These are phyloP conservation scores for Gymnocypris eckloni DNA, from an alignment of 2,797 vertebrate species.

Conservation along the genomic window DNA sequence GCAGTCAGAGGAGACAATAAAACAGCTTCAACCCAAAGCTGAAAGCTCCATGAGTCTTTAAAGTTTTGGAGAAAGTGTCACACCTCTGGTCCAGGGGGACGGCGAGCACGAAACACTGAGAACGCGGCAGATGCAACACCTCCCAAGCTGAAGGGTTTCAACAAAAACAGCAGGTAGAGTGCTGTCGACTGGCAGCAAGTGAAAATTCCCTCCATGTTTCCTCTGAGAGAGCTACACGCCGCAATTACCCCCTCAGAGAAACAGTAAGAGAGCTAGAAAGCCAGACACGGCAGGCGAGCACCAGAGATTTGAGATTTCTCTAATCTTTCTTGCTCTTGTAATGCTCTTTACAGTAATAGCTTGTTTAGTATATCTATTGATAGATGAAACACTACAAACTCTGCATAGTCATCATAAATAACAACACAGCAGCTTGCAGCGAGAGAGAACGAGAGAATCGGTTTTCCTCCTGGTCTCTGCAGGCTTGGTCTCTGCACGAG, in stretches of 20 bases:
- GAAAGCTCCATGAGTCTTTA: slow-evolving; percentile 55
- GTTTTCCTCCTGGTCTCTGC: slow-evolving; percentile 43
- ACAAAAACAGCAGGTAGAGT: slow-evolving; percentile 68
- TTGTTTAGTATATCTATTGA: slow-evolving; percentile 36
- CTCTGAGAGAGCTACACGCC: slow-evolving; percentile 62
- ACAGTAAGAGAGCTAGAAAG: slow-evolving; percentile 37
- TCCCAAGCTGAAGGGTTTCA: slow-evolving; percentile 66
- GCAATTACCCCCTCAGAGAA: slow-evolving; percentile 61
- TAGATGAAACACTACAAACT: slow-evolving; percentile 26
- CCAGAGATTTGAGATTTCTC: slow-evolving; percentile 39
- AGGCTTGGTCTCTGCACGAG: slow-evolving; percentile 46
- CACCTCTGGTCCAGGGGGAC: slow-evolving; percentile 67
- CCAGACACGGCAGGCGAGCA: slow-evolving; percentile 11
- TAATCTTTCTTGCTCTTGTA: slow-evolving; percentile 26
- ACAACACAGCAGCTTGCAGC: neutral
- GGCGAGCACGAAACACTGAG: slow-evolving; percentile 62
- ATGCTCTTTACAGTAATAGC: slow-evolving; percentile 41
- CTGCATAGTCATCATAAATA: slow-evolving; percentile 51
- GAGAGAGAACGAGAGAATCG: slow-evolving; percentile 40
- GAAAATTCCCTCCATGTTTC: slow-evolving; percentile 66
- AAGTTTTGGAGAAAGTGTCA: slow-evolving; percentile 67
- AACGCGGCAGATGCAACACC: slow-evolving; percentile 69
- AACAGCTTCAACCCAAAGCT: slow-evolving; percentile 46
- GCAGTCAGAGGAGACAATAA: slow-evolving; percentile 43
- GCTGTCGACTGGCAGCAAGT: slow-evolving; percentile 63